Evolutionary conservation across 2,888 invertebrate genomes (phyloP).

Genomic region (Troides helena): DNA sequence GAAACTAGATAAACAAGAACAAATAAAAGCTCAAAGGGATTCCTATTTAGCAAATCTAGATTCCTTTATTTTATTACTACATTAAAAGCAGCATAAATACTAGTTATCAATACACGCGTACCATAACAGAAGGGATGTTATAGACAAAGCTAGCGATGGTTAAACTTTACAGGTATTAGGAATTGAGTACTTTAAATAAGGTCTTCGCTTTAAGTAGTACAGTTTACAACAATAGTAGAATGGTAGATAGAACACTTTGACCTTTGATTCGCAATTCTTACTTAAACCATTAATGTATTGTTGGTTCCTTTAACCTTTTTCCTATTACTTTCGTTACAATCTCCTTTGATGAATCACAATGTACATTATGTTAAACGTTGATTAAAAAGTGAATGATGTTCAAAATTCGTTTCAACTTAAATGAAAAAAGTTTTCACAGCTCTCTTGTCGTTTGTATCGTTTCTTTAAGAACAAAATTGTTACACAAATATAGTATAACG

Average conservation of each 20-base stretch:
- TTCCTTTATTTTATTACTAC: no score
- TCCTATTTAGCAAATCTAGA: no score
- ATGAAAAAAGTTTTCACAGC: constrained; percentile 1
- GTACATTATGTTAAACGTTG: constrained; percentile 1
- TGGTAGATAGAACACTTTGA: neutral
- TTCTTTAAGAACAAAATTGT: neutral
- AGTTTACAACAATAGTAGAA: neutral
- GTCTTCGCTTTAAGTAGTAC: neutral
- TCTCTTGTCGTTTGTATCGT: constrained; percentile 2
- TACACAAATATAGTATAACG: neutral
- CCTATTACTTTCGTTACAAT: neutral
- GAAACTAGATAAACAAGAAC: no score
- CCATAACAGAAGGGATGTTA: no score
- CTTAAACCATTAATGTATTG: neutral
- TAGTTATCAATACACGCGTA: no score
- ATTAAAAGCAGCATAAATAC: no score
- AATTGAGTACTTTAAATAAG: no score
- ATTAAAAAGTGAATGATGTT: constrained; percentile 3
- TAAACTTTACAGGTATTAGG: no score
- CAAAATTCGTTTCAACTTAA: neutral
- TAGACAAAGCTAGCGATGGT: no score
- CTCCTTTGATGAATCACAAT: constrained; percentile 1
- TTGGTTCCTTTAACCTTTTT: neutral
- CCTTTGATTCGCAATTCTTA: neutral
- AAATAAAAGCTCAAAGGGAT: no score